Base-by-base conservation (phyloP, 1,140 invertebrate genomes). In the Heliconius eleuchia region DNA sequence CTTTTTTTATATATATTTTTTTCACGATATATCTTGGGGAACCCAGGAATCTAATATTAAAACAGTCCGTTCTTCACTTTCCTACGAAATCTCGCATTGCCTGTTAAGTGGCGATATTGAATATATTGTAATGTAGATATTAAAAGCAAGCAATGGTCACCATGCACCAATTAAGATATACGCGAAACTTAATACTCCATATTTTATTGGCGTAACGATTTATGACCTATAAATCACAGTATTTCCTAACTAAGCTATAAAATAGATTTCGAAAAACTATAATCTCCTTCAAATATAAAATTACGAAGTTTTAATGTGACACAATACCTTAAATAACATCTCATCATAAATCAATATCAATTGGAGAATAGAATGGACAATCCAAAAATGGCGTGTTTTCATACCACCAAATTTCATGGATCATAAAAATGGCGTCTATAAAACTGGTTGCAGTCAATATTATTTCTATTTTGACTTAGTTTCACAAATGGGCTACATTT, bases 401-500 rank as follows among this genome's bases (percentile, higher is more conserved):
- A 70, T 81, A 77, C 71, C 72, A 66, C 55, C 18, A 74, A 71
- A 77, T 52, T 42, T 18, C 9, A 37, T 50, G 66, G 30, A 73
- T 42, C 55, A 46, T 72, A 76, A 76, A 80, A 76, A 79, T 73
- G 76, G 80, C 80, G 80, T 55, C 80, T 80, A 71, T 79, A 79
- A 73, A 80, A 71, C 66, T 30, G 60, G 42, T 50, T 71, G 76
- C 18, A 74, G 60, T 73, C 75, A 78, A 78, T 80, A 79, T 82
- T 81, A 74, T 77, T 46, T 84, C 82, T 83, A 79, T 78, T 42
- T 57, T 42, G 75, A 66, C 66, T 74, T 46, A 4, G 42, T 46
- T 77, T 79, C 74, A 80, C 72, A 81, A 79, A 72, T 79, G 81
- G 81, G 75, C 75, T 74, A 74, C 76, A 81, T 86, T 83, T 87